Evolutionary conservation across 2,113 vertebrate genomes (phyloP), one percentile per base, ranked within the genome.

Genomic region (Entelurus aequoreus): DNA sequence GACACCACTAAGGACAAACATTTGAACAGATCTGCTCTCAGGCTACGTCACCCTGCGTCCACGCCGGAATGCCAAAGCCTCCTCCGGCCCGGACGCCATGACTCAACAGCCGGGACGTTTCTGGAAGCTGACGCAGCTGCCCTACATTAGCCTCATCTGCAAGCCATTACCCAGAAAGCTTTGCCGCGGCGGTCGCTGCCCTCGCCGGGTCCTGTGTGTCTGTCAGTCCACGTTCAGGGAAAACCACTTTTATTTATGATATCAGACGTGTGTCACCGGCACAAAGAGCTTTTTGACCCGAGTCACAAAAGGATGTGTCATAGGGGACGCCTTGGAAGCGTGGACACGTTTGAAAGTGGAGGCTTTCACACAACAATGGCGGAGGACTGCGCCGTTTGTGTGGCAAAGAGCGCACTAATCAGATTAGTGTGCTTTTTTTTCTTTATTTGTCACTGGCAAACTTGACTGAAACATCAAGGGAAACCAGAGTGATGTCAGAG

Each of bases 151-250:
- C 46, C 12, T 73, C 77, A 80, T 80, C 81, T 82, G 81, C 57
- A 68, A 78, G 62, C 65, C 58, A 80, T 86, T 82, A 80, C 69
- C 72, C 75, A 75, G 54, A 80, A 77, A 1, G 62, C 77, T 63
- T 59, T 68, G 72, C 76, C 68, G 63, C 53, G 47, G 59, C 71
- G 70, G 40, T 44, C 5, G 65, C 71, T 44, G 52, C 65, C 80
- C 51, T 46, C 6, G 52, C 74, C 75, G 70, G 35, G 62, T 63
- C 79, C 81, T 73, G 77, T 60, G 44, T 53, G 28, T 42, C 13
- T 14, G 71, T 77, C 74, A 69, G 28, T 15, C 7, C 37, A 11
- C 57, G 69, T 54, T 69, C 44, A 65, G 54, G 78, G 75, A 77
- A 78, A 67, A 40, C n/a, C 47, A 40, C 16, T 52, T 63, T 36